Base-by-base conservation (phyloP, 1,140 invertebrate genomes). In the Euura saliciscinereae region DNA sequence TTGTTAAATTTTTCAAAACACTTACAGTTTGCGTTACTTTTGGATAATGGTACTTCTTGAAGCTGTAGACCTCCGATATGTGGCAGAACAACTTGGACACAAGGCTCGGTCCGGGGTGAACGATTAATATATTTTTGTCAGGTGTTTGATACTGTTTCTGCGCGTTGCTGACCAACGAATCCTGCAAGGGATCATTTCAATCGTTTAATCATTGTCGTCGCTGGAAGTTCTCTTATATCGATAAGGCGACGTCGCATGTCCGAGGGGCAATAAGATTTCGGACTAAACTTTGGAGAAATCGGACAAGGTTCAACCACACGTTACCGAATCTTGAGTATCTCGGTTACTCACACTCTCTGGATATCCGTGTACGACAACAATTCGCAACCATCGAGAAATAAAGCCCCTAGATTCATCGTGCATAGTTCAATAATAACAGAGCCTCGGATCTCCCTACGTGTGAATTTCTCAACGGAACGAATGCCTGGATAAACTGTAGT, bases 81-180 rank as follows among this genome's bases (percentile, higher is more conserved):
- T 92, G 90, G 71, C 89, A 90, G 68, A 93, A 91, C 44, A 90
- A 85, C 72, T 90, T 88, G 2, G 90, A 89, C 0, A 94, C 82
- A 51, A 92, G 84, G 74, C 86, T 89, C 13, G 85, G 84, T 73
- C 87, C 86, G 44, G 88, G 82, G 42, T 91, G 89, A 7, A 93
- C 89, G 71, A 91, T 83, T 45, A 95, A 80, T 13, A 94, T 89
- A 78, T 94, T 92, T 73, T 89, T 88, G 59, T 91, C 89, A n/a
- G 83, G 84, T 6, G 86, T 72, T 13, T 80, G 78, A 70, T 83
- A 78, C 78, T 90, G 84, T 77, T 89, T 87, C 8, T 78, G 71
- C 43, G 89, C 87, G 66, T 84, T 85, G 73, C 89, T 90, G 2
- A 91, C 89, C 79, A 91, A 87, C 13, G 90, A 90, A 73, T 91